Evolutionary conservation across 2,888 invertebrate genomes (phyloP).

Genomic region (Heliconius sara): DNA sequence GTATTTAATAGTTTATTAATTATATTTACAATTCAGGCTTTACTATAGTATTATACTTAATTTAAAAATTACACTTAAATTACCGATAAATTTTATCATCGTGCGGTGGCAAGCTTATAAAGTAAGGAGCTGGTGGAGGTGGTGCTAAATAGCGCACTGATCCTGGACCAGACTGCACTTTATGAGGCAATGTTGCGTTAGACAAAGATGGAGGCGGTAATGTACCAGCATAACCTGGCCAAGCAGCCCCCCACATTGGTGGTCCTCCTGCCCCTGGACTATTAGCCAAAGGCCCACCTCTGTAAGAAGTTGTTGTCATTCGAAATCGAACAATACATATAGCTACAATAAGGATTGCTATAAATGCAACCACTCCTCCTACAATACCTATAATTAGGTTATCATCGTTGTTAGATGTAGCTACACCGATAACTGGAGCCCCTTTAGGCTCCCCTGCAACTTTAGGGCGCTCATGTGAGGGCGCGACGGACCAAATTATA

Average conservation of each 20-base stretch:
- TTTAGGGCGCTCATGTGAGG: conserved; percentile 85
- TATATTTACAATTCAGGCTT: conserved; percentile 45
- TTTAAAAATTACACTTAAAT: conserved; percentile 41
- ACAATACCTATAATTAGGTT: conserved; percentile 98
- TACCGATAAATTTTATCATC: conserved; percentile 88
- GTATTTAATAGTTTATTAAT: conserved; percentile 41
- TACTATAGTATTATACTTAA: conserved; percentile 30
- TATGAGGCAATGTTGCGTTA: conserved; percentile 87
- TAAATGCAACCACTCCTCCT: conserved; percentile 95
- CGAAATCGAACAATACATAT: conserved; percentile 93
- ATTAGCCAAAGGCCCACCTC: conserved; percentile 87
- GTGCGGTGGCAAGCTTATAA: conserved; percentile 85
- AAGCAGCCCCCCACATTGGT: conserved; percentile 83
- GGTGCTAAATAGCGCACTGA: conserved; percentile 83
- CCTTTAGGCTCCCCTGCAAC: conserved; percentile 85
- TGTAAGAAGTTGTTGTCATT: conserved; percentile 87
- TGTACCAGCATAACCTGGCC: conserved; percentile 84
- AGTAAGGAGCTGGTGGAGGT: conserved; percentile 87
- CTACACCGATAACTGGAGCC: conserved; percentile 81
- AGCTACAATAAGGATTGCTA: conserved; percentile 93
- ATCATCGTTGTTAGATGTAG: conserved; percentile 91
- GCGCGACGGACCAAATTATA: conserved; percentile 95
- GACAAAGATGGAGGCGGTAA: conserved; percentile 85
- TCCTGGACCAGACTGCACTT: conserved; percentile 82
- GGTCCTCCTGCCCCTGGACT: conserved; percentile 85